Base-by-base conservation (phyloP, 2,797 vertebrate genomes). In the Cyprinodon diabolis region DNA sequence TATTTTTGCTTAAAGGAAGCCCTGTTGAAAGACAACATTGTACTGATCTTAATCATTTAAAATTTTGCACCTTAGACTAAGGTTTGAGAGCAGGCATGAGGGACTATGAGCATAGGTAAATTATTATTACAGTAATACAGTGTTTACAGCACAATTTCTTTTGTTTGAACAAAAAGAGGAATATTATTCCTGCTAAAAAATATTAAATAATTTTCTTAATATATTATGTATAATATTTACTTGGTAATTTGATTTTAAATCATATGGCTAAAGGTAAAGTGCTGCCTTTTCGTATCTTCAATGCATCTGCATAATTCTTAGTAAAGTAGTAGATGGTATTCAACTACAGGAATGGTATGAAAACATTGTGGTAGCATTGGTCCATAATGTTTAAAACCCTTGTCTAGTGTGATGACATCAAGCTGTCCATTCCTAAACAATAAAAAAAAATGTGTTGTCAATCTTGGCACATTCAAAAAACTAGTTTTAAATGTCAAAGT, bases 1-100 rank as follows among this genome's bases (percentile, higher is more conserved):
- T 52, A 60, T 45, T 30, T 43, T 67, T 65, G 49, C 76, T 72
- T 72, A 52, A 80, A 82, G 75, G 23, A 69, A 66, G 14, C 19
- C 7, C 58, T 40, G 1, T 62, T 43, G 35, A 62, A 17, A 62
- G 37, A 21, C 8, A 5, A 40, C 35, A 37, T 10, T 19, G 58
- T 19, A 3, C 58, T 62, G 7, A 21, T 19, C 19, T 37, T 17
- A 40, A 11, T 62, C 37, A 13, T 37, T 62, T 62, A 40, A 21
- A 3, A 11, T 62, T 62, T 62, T 37, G 11, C 15, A 62, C 3
- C 21, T 35, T 17, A 21, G 30, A 21, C 35, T 35, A 35, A 17
- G 30, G 3, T 35, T 58, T 62, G 30, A 19, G 17, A 62, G 58
- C 17, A 40, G 35, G 17, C 35, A 11, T 48, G 47, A 14, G 47